phyloP scores from a whole-genome alignment of 2,888 invertebrate genomes.

The Lypha dubia region DNA sequence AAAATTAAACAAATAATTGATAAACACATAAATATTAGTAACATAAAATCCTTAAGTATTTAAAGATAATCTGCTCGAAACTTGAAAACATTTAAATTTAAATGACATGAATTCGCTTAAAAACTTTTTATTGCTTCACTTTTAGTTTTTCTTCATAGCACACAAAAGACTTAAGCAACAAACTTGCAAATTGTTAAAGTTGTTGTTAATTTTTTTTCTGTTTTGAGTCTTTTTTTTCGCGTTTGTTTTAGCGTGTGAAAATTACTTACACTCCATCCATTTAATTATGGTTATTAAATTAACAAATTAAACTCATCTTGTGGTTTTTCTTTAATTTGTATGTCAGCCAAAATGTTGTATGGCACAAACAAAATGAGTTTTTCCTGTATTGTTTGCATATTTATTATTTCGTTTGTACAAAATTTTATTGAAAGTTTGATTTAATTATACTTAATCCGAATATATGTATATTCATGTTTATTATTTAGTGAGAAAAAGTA shows the following conservation, averaged over 20 bases:
- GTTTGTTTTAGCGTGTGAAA: slow-evolving; percentile 10
- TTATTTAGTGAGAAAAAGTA: too few species aligned
- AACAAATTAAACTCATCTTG: slow-evolving; percentile 4
- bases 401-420: too few species aligned
- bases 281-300: slow-evolving; percentile 38
- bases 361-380: neutral
- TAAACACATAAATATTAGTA: too few species aligned
- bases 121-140: neutral
- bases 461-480: too few species aligned
- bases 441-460: too few species aligned
- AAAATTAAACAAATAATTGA: too few species aligned
- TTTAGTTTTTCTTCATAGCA: neutral
- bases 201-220: neutral
- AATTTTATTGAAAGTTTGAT: too few species aligned
- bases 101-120: neutral
- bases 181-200: slow-evolving; percentile 35
- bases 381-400: neutral
- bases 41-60: neutral
- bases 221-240: neutral
- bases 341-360: neutral
- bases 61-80: neutral
- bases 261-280: slow-evolving; percentile 13
- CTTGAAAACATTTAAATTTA: neutral
- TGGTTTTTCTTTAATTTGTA: neutral
- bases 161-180: slow-evolving; percentile 51